Evolutionary conservation across 1,140 invertebrate species (phyloP).

Genomic region (Caenorhabditis remanei): DNA sequence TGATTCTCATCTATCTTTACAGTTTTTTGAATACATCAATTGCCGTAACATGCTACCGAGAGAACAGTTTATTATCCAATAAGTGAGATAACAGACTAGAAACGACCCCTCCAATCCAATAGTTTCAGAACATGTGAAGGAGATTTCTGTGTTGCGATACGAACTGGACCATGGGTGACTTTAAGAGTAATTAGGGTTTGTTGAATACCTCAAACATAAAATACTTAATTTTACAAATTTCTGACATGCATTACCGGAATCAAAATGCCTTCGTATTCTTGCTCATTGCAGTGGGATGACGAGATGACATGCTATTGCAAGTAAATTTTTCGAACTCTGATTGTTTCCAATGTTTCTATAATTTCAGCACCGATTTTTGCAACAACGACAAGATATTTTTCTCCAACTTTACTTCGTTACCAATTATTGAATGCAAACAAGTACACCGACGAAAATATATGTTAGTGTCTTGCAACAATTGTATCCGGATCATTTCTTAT

Average conservation of each 20-base stretch:
- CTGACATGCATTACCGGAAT: background rate
- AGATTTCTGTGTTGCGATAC: constrained; percentile 3
- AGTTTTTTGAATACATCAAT: too few species aligned
- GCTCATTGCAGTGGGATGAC: background rate
- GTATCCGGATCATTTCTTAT: background rate
- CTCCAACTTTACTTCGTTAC: background rate
- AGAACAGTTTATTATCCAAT: too few species aligned
- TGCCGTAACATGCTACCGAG: too few species aligned
- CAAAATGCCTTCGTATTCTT: background rate
- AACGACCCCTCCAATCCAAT: too few species aligned
- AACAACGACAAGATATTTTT: background rate
- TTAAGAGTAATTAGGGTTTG: background rate
- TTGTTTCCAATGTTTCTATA: background rate
- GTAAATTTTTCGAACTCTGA: background rate
- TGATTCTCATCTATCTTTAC: too few species aligned
- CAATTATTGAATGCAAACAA: constrained; percentile 6
- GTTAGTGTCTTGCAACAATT: background rate
- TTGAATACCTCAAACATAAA: too few species aligned
- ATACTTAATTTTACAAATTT: background rate
- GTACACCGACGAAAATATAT: background rate
- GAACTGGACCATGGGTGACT: background rate
- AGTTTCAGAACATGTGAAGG: background rate
- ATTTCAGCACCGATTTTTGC: background rate
- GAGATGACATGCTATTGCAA: background rate
- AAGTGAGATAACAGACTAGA: too few species aligned